Conservation (phyloP, 2,113 vertebrate genomes). For the Pollachius pollachius region DNA sequence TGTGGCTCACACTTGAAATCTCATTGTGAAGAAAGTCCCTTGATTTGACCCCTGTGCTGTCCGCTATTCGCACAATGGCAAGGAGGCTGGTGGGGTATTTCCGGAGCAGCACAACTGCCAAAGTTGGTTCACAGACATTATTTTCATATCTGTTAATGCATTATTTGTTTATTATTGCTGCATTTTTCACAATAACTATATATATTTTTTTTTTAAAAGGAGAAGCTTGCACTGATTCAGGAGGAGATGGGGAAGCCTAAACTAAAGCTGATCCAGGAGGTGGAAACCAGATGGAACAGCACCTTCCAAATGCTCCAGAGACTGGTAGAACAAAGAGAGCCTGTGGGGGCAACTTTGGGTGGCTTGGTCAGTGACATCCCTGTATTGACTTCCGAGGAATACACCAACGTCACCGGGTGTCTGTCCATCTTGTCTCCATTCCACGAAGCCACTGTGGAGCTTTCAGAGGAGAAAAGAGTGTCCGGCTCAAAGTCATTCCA, state of each 20-base stretch:
- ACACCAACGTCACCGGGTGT: background rate
- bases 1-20: too few relatives aligned
- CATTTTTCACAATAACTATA: background rate
- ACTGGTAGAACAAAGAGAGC: background rate
- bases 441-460: background rate
- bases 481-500: background rate
- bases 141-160: background rate
- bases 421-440: background rate
- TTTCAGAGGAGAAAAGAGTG: background rate
- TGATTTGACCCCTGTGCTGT: too few relatives aligned
- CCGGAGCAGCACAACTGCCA: constrained; percentile 13
- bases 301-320: background rate
- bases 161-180: background rate
- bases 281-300: constrained; percentile 11
- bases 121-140: background rate
- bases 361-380: background rate
- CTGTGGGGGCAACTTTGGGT: background rate
- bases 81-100: constrained; percentile 1
- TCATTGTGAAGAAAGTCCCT: too few relatives aligned
- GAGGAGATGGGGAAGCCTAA: background rate
- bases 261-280: background rate
- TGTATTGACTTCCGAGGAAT: background rate
- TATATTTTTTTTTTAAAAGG: background rate
- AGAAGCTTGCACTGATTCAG: background rate
- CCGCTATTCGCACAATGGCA: too few relatives aligned